A percentile compares a stretch with the other conserved stretches of the same genome.
These are phyloP conservation scores for Marasmarcha lunaedactyla DNA, from an alignment of 2,888 invertebrate genomes.

Conservation along the genomic window DNA sequence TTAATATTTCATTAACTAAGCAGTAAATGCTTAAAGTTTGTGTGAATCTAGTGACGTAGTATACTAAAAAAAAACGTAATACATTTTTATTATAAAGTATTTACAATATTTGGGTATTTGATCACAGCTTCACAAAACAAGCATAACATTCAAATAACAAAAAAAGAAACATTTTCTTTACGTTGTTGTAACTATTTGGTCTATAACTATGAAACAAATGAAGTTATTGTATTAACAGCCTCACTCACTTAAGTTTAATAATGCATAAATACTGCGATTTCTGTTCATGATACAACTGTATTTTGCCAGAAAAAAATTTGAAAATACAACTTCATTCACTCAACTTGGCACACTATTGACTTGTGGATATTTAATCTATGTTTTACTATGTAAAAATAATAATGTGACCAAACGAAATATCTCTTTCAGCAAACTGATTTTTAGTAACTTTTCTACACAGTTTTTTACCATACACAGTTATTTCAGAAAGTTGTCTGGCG, in stretches of 20 bases:
- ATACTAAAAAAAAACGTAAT: constrained; percentile 56
- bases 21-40: constrained; percentile 55
- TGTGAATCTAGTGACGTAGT: constrained; percentile 61
- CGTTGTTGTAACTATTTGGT: constrained; percentile 19
- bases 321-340: too few relatives aligned
- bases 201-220: constrained; percentile 54
- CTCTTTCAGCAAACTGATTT: too few relatives aligned
- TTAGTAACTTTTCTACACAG: too few relatives aligned
- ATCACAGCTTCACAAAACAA: constrained; percentile 70
- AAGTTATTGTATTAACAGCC: constrained; percentile 3
- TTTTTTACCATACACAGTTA: too few relatives aligned
- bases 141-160: constrained; percentile 61
- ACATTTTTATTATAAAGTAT: constrained; percentile 60
- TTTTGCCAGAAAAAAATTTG: constrained; percentile 3
- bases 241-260: constrained; percentile 20
- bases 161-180: constrained; percentile 38
- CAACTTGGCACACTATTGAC: too few relatives aligned
- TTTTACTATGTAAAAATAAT: too few relatives aligned
- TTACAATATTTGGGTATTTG: constrained; percentile 68
- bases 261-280: constrained; percentile 56
- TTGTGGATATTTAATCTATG: too few relatives aligned
- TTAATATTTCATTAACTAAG: constrained; percentile 49
- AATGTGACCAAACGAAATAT: too few relatives aligned
- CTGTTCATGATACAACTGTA: constrained; percentile 5
- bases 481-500: too few relatives aligned